These are phyloP conservation scores for Tachuris rubrigastra DNA, from an alignment of 2,113 vertebrate genomes.

Conservation along the genomic window DNA sequence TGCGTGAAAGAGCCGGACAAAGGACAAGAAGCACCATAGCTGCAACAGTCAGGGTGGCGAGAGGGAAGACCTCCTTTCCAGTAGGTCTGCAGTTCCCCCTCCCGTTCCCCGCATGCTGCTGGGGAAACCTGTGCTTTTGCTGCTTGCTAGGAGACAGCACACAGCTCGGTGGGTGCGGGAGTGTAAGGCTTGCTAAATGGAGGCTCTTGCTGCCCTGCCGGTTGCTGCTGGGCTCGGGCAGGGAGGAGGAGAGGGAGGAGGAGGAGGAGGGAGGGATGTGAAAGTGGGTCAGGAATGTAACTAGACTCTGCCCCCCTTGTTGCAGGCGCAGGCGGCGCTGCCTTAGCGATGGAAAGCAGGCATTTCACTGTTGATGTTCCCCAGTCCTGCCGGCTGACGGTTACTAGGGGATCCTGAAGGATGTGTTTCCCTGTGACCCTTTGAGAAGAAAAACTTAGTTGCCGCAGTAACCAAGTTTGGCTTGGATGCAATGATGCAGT, in stretches of 20 bases:
- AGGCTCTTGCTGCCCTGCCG: conserved; percentile 46
- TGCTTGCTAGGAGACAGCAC: conserved; percentile 4
- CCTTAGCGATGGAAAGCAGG: conserved; percentile 70
- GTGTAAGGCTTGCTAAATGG: conserved; percentile 20
- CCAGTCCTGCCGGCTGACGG: conserved; percentile 48
- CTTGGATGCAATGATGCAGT: conserved; percentile 76
- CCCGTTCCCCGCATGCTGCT: background rate
- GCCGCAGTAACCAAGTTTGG: conserved; percentile 81
- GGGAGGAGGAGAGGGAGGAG: conserved; percentile 35
- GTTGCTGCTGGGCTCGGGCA: conserved; percentile 9
- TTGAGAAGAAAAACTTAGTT: conserved; percentile 76
- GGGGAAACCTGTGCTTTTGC: background rate
- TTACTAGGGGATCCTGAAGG: conserved; percentile 78
- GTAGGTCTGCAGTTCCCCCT: background rate
- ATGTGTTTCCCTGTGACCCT: conserved; percentile 80
- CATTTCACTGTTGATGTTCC: conserved; percentile 68
- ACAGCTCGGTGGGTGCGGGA: conserved; percentile 7
- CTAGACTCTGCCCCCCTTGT: conserved; percentile 74
- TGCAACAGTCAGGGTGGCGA: background rate
- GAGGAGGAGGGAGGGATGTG: conserved; percentile 72
- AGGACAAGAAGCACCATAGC: background rate
- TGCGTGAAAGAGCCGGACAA: background rate
- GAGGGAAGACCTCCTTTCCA: background rate
- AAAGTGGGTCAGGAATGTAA: conserved; percentile 87
- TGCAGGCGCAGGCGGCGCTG: conserved; percentile 61